phyloP scores from a whole-genome alignment of 2,888 invertebrate genomes.

The Caenorhabditis macrosperma region DNA sequence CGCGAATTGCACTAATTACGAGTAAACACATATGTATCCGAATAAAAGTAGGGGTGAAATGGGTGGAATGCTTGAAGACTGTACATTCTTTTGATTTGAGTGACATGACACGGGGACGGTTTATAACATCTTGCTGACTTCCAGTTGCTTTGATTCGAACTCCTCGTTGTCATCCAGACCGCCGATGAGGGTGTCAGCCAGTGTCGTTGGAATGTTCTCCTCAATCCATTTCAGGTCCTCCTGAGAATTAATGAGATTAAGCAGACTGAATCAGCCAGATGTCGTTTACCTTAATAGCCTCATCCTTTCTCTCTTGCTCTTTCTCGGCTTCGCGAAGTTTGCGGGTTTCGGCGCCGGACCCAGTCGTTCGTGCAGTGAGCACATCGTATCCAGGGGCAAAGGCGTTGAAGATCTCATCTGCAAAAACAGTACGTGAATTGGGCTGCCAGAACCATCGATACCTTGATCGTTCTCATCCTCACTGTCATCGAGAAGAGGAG shows the following conservation, averaged over 20 bases:
- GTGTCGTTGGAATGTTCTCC: conserved; percentile 90
- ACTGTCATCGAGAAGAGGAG: conserved; percentile 91
- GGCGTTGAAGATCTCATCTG: conserved; percentile 73
- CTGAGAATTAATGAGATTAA: conserved; percentile 79
- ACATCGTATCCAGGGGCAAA: conserved; percentile 65
- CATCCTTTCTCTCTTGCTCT: conserved; percentile 60
- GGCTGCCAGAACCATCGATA: conserved; percentile 8
- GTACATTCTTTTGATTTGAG: conserved; percentile 7
- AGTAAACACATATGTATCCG: not conserved
- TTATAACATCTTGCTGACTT: conserved; percentile 78
- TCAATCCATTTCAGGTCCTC: conserved; percentile 93
- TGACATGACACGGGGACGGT: conserved; percentile 5
- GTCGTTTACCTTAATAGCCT: conserved; percentile 65
- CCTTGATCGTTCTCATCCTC: conserved; percentile 85
- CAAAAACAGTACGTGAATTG: conserved; percentile 11
- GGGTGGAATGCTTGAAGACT: conserved; percentile 30
- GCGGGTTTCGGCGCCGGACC: conserved; percentile 63
- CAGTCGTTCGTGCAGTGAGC: conserved; percentile 60
- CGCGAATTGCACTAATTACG: conserved; percentile 53
- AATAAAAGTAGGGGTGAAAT: conserved; percentile 2
- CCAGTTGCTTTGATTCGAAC: conserved; percentile 73
- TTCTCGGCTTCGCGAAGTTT: conserved; percentile 59
- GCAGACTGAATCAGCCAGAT: not conserved
- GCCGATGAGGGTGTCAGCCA: conserved; percentile 83
- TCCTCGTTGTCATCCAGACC: conserved; percentile 76